These are phyloP conservation scores for Xylota segnis DNA, from an alignment of 2,888 invertebrate genomes.

Conservation along the genomic window DNA sequence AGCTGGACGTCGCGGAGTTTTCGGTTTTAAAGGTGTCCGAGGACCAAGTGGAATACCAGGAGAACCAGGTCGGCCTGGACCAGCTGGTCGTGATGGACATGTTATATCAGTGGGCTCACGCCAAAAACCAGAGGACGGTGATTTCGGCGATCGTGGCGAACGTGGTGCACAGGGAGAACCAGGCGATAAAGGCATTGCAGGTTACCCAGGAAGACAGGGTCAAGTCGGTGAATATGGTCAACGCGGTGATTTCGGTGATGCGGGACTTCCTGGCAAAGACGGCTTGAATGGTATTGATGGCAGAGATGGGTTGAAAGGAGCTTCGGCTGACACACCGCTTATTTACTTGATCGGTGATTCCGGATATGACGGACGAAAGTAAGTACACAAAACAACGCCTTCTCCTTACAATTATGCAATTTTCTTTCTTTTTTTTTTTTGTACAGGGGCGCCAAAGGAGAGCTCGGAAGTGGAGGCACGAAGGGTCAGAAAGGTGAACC, in stretches of 20 bases:
- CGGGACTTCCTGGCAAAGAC: slow-evolving; percentile 83
- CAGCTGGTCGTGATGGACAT: slow-evolving; percentile 83
- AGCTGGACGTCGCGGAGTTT: slow-evolving; percentile 84
- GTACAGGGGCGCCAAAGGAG: slow-evolving; percentile 85
- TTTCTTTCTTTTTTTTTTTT: slow-evolving; percentile 20
- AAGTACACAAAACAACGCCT: slow-evolving; percentile 63
- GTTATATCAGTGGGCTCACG: slow-evolving; percentile 63
- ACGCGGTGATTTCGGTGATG: slow-evolving; percentile 82
- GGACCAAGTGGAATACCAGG: slow-evolving; percentile 87
- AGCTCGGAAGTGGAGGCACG: slow-evolving; percentile 81
- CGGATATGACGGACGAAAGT: slow-evolving; percentile 81
- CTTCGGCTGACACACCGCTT: slow-evolving; percentile 81
- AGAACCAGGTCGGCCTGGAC: slow-evolving; percentile 82
- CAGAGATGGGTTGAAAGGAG: slow-evolving; percentile 85
- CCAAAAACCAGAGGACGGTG: slow-evolving; percentile 80
- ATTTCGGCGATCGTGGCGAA: slow-evolving; percentile 82
- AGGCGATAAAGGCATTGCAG: slow-evolving; percentile 81
- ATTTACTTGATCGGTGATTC: slow-evolving; percentile 81
- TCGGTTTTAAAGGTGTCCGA: slow-evolving; percentile 85
- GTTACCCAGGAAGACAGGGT: slow-evolving; percentile 81
- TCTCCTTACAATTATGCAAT: neutral
- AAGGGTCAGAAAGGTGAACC: slow-evolving; percentile 87
- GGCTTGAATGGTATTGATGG: slow-evolving; percentile 85
- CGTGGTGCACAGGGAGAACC: slow-evolving; percentile 81
- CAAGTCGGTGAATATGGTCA: slow-evolving; percentile 80